Percentiles rank a stretch among this genome's conserved stretches.
phyloP scores from a whole-genome alignment of 2,797 vertebrate genomes.

The Lycodopsis pacificus region DNA sequence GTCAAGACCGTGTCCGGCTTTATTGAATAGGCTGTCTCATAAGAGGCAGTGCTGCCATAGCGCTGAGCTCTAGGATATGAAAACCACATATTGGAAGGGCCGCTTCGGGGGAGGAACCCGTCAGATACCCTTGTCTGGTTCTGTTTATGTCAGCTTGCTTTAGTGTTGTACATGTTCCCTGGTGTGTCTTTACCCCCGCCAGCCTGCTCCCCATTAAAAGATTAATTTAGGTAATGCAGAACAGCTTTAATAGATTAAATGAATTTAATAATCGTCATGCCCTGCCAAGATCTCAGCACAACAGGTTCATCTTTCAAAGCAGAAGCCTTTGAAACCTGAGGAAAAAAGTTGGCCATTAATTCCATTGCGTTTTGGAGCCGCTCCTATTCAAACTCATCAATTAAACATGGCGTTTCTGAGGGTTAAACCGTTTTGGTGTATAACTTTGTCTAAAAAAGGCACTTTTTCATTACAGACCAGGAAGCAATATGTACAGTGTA shows the following conservation, averaged over 20 bases:
- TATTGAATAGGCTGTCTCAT: constrained; percentile 54
- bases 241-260: constrained; percentile 83
- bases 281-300: constrained; percentile 68
- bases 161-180: constrained; percentile 60
- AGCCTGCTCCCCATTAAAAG: constrained; percentile 71
- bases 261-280: constrained; percentile 78
- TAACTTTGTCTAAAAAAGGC: constrained; percentile 19
- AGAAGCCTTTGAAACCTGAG: constrained; percentile 66
- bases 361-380: constrained; percentile 58
- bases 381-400: constrained; percentile 64
- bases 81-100: constrained; percentile 62
- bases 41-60: constrained; percentile 30
- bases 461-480: constrained; percentile 33
- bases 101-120: constrained; percentile 50
- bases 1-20: constrained; percentile 42
- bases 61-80: constrained; percentile 65
- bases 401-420: constrained; percentile 54
- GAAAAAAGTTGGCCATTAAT: constrained; percentile 54
- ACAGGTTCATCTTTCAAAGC: constrained; percentile 79
- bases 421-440: constrained; percentile 35
- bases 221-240: constrained; percentile 79
- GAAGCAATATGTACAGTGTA: constrained; percentile 29
- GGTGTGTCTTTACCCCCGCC: constrained; percentile 58
- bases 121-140: constrained; percentile 67
- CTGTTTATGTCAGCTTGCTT: constrained; percentile 70